Conservation (phyloP, 2,888 invertebrate species). For the Drosophila mercatorum region DNA sequence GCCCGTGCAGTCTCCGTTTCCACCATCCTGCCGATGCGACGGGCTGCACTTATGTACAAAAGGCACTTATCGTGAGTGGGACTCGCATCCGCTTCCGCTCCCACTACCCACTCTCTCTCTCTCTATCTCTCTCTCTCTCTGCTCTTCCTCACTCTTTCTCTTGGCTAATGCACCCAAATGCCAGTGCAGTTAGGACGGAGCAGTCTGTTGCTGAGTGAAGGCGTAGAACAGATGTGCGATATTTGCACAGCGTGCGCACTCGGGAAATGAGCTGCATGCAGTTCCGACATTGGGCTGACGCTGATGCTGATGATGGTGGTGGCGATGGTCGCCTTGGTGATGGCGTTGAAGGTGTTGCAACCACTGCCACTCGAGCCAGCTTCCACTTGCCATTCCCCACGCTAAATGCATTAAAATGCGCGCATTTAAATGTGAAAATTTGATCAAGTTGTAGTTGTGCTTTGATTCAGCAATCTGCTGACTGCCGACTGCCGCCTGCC, state of each 20-base stretch:
- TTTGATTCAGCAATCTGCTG: conserved; percentile 52
- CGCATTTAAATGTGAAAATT: conserved; percentile 63
- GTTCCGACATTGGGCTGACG: conserved; percentile 41
- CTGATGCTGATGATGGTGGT: neutral
- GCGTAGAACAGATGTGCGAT: conserved; percentile 44
- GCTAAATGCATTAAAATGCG: conserved; percentile 63
- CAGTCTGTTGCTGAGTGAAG: conserved; percentile 10
- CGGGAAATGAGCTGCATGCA: conserved; percentile 68
- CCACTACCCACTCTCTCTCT: conserved; percentile 26
- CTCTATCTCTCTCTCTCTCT: neutral
- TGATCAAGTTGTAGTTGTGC: conserved; percentile 56
- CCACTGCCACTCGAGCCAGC: conserved; percentile 1
- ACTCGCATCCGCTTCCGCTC: conserved; percentile 66
- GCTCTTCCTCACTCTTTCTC: neutral
- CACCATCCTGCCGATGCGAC: neutral
- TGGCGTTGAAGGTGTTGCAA: conserved; percentile 4
- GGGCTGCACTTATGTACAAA: conserved; percentile 65
- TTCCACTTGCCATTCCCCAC: conserved; percentile 1
- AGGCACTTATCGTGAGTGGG: conserved; percentile 71
- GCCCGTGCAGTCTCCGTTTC: conserved; percentile 24
- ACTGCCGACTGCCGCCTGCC: conserved; percentile 10
- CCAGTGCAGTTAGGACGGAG: conserved; percentile 11
- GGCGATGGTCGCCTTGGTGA: neutral
- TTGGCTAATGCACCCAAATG: conserved; percentile 58
- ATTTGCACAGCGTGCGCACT: conserved; percentile 62